phyloP scores from a whole-genome alignment of 2,797 vertebrate genomes.

The Phoebastria nigripes region DNA sequence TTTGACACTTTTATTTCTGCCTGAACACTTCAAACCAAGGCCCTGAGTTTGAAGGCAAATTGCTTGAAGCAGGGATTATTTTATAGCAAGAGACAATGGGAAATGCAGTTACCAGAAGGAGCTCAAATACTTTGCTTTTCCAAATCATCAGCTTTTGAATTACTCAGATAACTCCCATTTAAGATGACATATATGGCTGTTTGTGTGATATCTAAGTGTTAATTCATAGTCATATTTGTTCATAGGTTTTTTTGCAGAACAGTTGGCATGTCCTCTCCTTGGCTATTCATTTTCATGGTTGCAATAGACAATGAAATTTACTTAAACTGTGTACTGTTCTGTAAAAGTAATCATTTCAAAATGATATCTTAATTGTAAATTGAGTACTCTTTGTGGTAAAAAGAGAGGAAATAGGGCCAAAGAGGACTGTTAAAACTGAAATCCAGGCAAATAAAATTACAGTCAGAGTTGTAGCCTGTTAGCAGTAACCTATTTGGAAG shows the following conservation, averaged over 20 bases:
- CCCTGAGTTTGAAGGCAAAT: background rate
- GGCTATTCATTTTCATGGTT: slow-evolving; percentile 43
- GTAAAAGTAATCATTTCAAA: slow-evolving; percentile 45
- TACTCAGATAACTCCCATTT: slow-evolving; percentile 52
- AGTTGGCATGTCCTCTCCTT: slow-evolving; percentile 38
- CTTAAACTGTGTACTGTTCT: slow-evolving; percentile 35
- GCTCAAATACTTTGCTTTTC: slow-evolving; percentile 45
- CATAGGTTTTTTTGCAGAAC: slow-evolving; percentile 38
- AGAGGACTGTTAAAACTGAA: background rate
- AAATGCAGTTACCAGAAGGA: slow-evolving; percentile 37
- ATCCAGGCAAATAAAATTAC: background rate
- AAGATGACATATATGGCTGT: slow-evolving; percentile 49
- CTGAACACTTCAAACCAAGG: slow-evolving; percentile 6
- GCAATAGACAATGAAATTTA: slow-evolving; percentile 46
- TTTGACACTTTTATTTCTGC: slow-evolving; percentile 7
- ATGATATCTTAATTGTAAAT: slow-evolving; percentile 27
- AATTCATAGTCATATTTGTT: slow-evolving; percentile 49
- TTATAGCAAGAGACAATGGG: background rate
- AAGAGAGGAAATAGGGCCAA: background rate
- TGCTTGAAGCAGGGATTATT: slow-evolving; percentile 18
- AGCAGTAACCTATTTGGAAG: background rate
- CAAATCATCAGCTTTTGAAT: slow-evolving; percentile 64
- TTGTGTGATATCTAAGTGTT: slow-evolving; percentile 48
- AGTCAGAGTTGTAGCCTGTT: background rate
- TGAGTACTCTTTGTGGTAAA: background rate